These are phyloP conservation scores for Notechis scutatus DNA, from an alignment of 2,113 vertebrate genomes.

Conservation along the genomic window DNA sequence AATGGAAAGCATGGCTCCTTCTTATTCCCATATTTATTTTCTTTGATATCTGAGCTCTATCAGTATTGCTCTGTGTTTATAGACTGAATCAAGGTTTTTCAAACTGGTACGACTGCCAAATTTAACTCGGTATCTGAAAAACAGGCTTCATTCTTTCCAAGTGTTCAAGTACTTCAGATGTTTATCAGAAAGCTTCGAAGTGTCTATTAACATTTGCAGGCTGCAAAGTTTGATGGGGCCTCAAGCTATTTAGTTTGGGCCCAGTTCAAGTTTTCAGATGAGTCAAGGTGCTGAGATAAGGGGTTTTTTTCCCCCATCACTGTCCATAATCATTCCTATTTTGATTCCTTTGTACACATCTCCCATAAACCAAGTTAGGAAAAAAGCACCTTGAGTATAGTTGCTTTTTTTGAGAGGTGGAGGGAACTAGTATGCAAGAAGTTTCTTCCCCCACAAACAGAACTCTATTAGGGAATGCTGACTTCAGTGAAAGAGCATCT, in stretches of 20 bases:
- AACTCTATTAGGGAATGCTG: conserved; percentile 48
- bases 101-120: background rate
- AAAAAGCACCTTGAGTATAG: conserved; percentile 40
- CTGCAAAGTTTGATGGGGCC: conserved; percentile 41
- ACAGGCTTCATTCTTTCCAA: conserved; percentile 31
- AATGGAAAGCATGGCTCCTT: background rate
- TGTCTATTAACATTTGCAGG: conserved; percentile 27
- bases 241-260: background rate
- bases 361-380: conserved; percentile 43
- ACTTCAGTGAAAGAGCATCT: conserved; percentile 55
- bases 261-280: conserved; percentile 28
- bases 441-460: conserved; percentile 40
- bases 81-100: conserved; percentile 25
- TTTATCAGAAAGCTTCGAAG: conserved; percentile 42
- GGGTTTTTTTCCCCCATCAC: background rate
- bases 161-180: conserved; percentile 30
- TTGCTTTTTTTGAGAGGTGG: background rate
- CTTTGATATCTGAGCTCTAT: conserved; percentile 12
- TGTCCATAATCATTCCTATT: background rate
- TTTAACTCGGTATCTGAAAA: conserved; percentile 32
- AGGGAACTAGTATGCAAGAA: conserved; percentile 28
- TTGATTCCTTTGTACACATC: conserved; percentile 37
- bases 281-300: conserved; percentile 27
- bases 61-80: conserved; percentile 1
- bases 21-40: background rate